Percentiles rank a stretch among this genome's conserved stretches.
Evolutionary conservation across 2,113 vertebrate species (phyloP).

Genomic region (Aptenodytes patagonicus): DNA sequence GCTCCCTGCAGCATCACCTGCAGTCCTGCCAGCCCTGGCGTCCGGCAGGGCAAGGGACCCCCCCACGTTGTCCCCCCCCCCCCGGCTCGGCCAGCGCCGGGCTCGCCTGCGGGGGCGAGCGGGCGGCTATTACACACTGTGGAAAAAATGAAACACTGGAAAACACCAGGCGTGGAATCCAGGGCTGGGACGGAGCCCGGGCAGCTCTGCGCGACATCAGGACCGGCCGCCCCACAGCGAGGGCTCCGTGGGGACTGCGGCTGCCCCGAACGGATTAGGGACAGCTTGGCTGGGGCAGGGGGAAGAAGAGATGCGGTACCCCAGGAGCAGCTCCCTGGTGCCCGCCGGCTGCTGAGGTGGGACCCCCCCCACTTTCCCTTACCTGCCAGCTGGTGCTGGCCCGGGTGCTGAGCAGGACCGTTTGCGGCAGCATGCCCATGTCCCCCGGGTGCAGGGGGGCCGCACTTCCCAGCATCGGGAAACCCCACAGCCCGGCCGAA

Average conservation of each 20-base stretch:
- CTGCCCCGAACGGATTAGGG: rapidly evolving
- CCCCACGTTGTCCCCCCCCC: not conserved
- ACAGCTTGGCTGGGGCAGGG: not conserved
- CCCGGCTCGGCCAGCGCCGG: rapidly evolving
- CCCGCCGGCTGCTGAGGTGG: rapidly evolving
- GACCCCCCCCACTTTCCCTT: not conserved
- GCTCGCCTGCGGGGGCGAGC: not conserved
- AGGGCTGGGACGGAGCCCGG: not conserved
- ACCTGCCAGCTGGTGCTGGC: not conserved
- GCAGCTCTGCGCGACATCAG: not conserved
- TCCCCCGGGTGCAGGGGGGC: not conserved
- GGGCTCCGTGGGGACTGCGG: rapidly evolving
- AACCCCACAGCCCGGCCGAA: not conserved
- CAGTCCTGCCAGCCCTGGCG: rapidly evolving
- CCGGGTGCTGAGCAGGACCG: not conserved
- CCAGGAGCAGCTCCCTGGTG: rapidly evolving
- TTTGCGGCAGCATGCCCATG: not conserved
- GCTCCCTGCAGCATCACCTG: rapidly evolving
- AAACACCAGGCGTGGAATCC: constrained; percentile 10
- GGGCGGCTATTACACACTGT: not conserved
- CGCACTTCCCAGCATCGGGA: not conserved
- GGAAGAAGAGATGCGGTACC: not conserved
- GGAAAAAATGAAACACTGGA: constrained; percentile 60
- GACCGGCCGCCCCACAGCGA: rapidly evolving
- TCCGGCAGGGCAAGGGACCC: rapidly evolving